Evolutionary conservation across 2,888 invertebrate species (phyloP).

Genomic region (Lasioglossum marginatum): DNA sequence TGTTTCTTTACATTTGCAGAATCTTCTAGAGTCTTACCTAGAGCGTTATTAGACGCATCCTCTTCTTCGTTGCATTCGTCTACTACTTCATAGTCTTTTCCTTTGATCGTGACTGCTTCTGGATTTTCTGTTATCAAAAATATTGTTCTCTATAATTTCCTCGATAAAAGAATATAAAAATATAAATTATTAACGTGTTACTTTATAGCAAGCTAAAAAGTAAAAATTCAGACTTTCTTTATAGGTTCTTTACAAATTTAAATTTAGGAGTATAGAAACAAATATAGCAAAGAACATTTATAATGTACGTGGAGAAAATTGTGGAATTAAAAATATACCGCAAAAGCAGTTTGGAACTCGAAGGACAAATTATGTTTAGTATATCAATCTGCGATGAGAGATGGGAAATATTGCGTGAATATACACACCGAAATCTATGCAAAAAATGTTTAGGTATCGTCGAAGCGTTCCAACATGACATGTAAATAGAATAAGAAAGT

Average conservation of each 20-base stretch:
- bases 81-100: slow-evolving; percentile 78
- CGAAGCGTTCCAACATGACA: neutral
- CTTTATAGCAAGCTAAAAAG: no score
- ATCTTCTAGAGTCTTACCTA: neutral
- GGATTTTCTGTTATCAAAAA: slow-evolving; percentile 68
- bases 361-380: neutral
- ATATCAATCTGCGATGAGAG: neutral
- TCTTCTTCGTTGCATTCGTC: slow-evolving; percentile 77
- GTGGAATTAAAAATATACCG: neutral
- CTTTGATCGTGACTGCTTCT: slow-evolving; percentile 73
- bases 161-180: neutral
- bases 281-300: neutral
- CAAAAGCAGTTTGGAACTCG: neutral
- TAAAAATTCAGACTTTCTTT: no score
- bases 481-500: neutral
- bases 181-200: neutral
- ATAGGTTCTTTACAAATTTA: no score
- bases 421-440: neutral
- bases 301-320: neutral
- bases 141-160: neutral
- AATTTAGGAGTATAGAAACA: no score
- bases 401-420: neutral
- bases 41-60: slow-evolving; percentile 39
- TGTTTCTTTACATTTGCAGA: neutral
- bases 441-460: neutral